Conservation (phyloP, 2,888 invertebrate genomes). For the Gastracanthus pulcherrimus region DNA sequence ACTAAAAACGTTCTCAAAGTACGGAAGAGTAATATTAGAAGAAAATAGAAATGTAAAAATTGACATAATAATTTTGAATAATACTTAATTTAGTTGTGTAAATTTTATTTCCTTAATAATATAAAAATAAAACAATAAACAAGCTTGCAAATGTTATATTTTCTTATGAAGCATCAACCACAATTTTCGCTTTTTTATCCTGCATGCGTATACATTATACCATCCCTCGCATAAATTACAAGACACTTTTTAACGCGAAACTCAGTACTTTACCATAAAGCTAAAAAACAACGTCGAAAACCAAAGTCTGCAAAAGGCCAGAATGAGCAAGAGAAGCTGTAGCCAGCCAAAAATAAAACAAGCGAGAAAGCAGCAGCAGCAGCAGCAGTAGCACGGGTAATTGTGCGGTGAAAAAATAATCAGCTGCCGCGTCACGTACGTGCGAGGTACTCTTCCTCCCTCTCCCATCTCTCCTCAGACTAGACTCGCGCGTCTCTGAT, state of each 20-base stretch:
- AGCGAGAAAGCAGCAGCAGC: constrained; percentile 33
- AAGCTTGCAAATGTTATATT: background rate
- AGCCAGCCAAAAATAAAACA: background rate
- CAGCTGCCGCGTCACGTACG: constrained; percentile 67
- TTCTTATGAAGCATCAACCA: background rate
- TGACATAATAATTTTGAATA: too few species aligned
- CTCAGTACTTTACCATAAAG: background rate
- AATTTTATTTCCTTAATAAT: too few species aligned
- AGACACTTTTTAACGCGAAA: background rate
- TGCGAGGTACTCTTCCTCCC: background rate
- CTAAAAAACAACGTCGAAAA: background rate
- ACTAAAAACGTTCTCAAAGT: too few species aligned
- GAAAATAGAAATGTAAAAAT: too few species aligned
- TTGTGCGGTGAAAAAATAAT: constrained; percentile 74
- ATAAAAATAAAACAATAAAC: background rate
- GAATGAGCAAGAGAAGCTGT: background rate
- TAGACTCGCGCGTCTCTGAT: background rate
- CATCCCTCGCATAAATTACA: background rate
- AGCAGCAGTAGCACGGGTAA: constrained; percentile 67
- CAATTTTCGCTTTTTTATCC: background rate
- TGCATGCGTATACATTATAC: background rate
- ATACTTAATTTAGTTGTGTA: too few species aligned
- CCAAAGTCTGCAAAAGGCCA: background rate
- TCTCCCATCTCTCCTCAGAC: background rate
- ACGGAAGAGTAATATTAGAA: too few species aligned